Evolutionary conservation across 2,888 invertebrate species (phyloP), one percentile per base, ranked within the genome.

Genomic region (Trachelus iudaicus): DNA sequence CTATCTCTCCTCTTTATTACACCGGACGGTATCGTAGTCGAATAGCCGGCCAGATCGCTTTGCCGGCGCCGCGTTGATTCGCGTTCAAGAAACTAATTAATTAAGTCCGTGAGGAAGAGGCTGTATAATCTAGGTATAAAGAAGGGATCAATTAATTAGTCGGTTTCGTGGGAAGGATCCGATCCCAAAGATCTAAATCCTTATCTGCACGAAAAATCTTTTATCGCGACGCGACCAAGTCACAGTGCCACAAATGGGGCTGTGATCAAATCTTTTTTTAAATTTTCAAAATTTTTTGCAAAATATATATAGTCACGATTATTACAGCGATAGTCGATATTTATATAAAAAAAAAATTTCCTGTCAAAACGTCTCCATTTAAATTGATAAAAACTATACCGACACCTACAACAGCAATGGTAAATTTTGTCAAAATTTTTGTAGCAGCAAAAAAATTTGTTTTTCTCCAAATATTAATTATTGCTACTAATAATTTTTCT

Each of bases 101-200:
- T 77, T 77, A 75, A 75, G 77, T 34, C 23, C 40, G 9, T 68
- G 69, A 68, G 40, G 75, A 73, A 81, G 73, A 76, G 13, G 34
- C n/a, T 40, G 69, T 6, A 56, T 2, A 23, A 56, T 56, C 9
- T 56, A 56, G 23, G 40, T 56, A 56, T 9, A 56, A 71, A 33
- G 34, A 34, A 68, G 30, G 73, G 74, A 76, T 78, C 76, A 75
- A 82, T 76, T 78, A 82, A 81, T 81, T 79, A 76, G 74, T 73
- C 68, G 40, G 69, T 34, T 69, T 73, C 69, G 76, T 33, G 76
- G 75, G 69, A 56, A 37, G 34, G 69, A 74, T 73, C 77, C 23
- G 40, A 56, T 56, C 4, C 40, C 6, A 23, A 56, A 56, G 40
- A 56, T 40, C 6, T 23, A 23, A 56, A 56, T 23, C 23, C 23